These are phyloP conservation scores for Sardina pilchardus DNA, from an alignment of 2,113 vertebrate species.

Conservation along the genomic window DNA sequence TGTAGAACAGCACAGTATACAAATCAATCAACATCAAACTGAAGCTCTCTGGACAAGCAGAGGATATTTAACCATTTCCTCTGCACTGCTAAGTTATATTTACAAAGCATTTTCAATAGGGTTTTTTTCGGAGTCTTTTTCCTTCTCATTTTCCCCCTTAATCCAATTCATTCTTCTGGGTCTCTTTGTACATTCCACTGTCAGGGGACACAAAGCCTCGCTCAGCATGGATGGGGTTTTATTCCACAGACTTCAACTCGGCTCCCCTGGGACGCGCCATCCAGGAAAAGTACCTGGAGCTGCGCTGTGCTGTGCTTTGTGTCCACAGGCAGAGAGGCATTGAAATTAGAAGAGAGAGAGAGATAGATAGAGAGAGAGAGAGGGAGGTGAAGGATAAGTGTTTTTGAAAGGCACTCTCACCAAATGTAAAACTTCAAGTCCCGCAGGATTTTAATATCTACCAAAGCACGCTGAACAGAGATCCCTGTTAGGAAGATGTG, in stretches of 20 bases:
- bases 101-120: conserved; percentile 46
- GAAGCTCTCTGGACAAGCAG: background rate
- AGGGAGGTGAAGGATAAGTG: conserved; percentile 41
- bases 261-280: conserved; percentile 63
- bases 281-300: conserved; percentile 62
- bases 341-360: conserved; percentile 40
- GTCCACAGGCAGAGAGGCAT: conserved; percentile 54
- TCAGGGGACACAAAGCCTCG: conserved; percentile 70
- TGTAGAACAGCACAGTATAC: background rate
- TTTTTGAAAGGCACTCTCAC: conserved; percentile 56
- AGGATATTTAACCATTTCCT: conserved; percentile 26
- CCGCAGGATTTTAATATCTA: conserved; percentile 35
- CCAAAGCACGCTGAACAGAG: background rate
- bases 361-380: background rate
- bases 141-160: conserved; percentile 67
- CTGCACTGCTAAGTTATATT: conserved; percentile 37
- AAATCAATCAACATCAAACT: background rate
- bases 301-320: conserved; percentile 62
- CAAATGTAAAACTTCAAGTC: conserved; percentile 39
- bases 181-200: conserved; percentile 62
- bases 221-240: conserved; percentile 72
- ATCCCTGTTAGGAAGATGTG: background rate
- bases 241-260: conserved; percentile 66
- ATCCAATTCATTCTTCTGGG: conserved; percentile 72
- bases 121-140: conserved; percentile 45